Percentiles rank a stretch among this genome's conserved stretches.
These are phyloP conservation scores for Papilio dardanus DNA, from an alignment of 1,140 invertebrate genomes.

Conservation along the genomic window DNA sequence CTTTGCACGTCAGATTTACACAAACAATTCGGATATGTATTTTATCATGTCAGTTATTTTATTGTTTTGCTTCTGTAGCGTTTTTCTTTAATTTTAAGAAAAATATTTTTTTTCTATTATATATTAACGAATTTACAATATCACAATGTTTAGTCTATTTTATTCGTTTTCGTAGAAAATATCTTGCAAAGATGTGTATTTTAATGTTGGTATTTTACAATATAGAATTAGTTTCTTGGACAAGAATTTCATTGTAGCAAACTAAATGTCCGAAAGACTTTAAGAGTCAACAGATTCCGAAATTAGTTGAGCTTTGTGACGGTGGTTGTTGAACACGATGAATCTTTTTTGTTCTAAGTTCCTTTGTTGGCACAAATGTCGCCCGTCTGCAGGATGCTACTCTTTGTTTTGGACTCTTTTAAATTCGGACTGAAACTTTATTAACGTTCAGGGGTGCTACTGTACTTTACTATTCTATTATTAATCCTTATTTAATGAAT, in stretches of 20 bases:
- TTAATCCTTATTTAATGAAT: conserved; percentile 3
- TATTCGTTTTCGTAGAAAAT: background rate
- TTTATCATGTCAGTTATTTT: conserved; percentile 37
- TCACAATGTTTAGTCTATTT: no score
- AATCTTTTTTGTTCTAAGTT: conserved; percentile 51
- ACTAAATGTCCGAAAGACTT: conserved; percentile 58
- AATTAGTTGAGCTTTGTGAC: conserved; percentile 69
- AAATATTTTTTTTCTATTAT: background rate
- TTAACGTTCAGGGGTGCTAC: conserved; percentile 10
- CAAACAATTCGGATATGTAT: conserved; percentile 21
- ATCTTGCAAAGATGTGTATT: background rate
- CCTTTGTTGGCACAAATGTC: conserved; percentile 39
- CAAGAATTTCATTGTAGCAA: conserved; percentile 56
- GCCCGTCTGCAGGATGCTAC: conserved; percentile 11
- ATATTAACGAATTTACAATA: background rate
- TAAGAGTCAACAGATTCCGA: conserved; percentile 61
- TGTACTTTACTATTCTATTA: background rate
- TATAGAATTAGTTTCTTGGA: background rate
- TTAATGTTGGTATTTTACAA: background rate
- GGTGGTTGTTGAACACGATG: conserved; percentile 54
- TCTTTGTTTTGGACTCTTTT: conserved; percentile 21
- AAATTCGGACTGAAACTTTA: conserved; percentile 21
- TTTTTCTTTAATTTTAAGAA: background rate
- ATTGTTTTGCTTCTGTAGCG: conserved; percentile 36
- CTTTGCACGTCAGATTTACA: conserved; percentile 52